These are phyloP conservation scores for Gopherus flavomarginatus DNA, from an alignment of 2,113 vertebrate genomes.

Conservation along the genomic window DNA sequence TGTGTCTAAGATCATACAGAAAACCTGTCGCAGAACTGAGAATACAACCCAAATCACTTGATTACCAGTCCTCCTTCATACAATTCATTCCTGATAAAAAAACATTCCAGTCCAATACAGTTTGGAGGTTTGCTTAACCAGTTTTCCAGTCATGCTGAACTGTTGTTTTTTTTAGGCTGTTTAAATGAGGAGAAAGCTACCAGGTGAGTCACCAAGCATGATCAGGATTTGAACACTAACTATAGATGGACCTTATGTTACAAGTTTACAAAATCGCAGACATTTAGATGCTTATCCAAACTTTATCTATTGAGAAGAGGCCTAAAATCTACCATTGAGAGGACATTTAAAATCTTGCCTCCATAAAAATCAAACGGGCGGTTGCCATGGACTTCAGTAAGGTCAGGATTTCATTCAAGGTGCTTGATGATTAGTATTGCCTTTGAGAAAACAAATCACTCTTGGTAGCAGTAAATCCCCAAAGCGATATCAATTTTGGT, in stretches of 20 bases:
- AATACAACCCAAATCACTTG: constrained; percentile 29
- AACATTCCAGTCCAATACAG: not conserved
- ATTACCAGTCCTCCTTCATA: constrained; percentile 24
- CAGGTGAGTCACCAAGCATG: not conserved
- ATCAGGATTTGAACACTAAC: rapidly evolving
- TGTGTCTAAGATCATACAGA: not conserved
- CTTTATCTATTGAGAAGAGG: not conserved
- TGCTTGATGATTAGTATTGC: constrained; percentile 26
- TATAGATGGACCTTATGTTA: not conserved
- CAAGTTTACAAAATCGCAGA: not conserved
- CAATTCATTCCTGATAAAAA: constrained; percentile 37
- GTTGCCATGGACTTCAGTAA: not conserved
- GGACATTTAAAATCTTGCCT: rapidly evolving
- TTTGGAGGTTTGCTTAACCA: not conserved
- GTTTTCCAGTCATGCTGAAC: not conserved
- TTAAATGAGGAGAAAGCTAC: not conserved
- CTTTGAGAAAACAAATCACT: constrained; percentile 40
- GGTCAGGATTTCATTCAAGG: not conserved
- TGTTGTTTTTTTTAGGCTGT: not conserved
- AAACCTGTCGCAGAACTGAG: constrained; percentile 16
- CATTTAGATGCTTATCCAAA: not conserved
- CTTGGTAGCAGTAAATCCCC: constrained; percentile 37
- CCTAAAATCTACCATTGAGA: not conserved
- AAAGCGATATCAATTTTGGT: constrained; percentile 51
- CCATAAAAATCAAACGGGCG: not conserved